These are phyloP conservation scores for Etheostoma spectabile DNA, from an alignment of 2,113 vertebrate genomes.

Conservation along the genomic window DNA sequence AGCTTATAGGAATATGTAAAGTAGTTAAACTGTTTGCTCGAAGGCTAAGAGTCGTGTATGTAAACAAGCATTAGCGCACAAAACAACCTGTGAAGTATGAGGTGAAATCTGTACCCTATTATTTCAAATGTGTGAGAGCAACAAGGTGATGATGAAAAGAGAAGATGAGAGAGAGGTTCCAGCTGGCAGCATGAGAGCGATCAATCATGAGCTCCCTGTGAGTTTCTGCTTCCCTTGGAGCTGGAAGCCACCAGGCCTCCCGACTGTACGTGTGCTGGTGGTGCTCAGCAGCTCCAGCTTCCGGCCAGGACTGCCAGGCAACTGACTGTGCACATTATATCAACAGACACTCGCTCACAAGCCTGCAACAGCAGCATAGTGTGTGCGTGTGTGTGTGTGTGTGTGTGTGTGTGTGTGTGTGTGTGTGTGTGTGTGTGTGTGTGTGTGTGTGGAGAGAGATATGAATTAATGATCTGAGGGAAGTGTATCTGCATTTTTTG, in stretches of 20 bases:
- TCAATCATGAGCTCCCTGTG: constrained; percentile 66
- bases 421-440: constrained; percentile 19
- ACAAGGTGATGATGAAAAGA: constrained; percentile 50
- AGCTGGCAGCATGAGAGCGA: constrained; percentile 68
- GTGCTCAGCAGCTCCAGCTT: constrained; percentile 53
- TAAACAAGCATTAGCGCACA: background rate
- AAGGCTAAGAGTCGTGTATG: background rate
- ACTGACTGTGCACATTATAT: constrained; percentile 73
- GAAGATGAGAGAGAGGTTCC: constrained; percentile 69
- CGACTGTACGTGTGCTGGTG: constrained; percentile 26
- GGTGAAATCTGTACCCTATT: constrained; percentile 2
- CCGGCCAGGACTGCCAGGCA: constrained; percentile 63
- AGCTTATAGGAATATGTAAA: constrained; percentile 46
- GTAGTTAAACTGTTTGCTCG: constrained; percentile 7
- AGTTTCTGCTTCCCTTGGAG: constrained; percentile 60
- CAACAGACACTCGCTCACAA: constrained; percentile 51
- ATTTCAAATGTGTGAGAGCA: constrained; percentile 6
- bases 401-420: constrained; percentile 11
- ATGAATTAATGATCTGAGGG: constrained; percentile 51
- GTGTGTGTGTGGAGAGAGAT: background rate
- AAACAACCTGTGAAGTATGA: constrained; percentile 17
- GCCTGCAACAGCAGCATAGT: constrained; percentile 31
- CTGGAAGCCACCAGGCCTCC: constrained; percentile 53
- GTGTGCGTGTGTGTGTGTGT: constrained; percentile 12
- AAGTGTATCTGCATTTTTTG: constrained; percentile 10